phyloP scores from a whole-genome alignment of 2,888 invertebrate species.

The Geophilus truncorum region DNA sequence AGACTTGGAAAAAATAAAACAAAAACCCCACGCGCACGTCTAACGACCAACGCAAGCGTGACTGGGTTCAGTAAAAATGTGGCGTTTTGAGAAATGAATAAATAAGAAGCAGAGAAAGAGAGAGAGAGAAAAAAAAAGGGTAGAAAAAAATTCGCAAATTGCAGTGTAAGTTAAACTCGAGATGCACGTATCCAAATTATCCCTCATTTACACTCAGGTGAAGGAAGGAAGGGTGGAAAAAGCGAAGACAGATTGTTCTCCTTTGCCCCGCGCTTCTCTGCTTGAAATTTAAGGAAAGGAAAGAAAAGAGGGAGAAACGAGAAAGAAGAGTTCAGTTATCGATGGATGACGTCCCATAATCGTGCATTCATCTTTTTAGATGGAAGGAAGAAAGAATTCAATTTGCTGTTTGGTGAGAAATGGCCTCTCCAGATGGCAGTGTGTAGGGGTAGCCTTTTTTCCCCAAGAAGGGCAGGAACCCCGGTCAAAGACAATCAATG shows the following conservation, averaged over 20 bases:
- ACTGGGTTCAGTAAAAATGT: background rate
- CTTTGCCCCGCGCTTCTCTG: background rate
- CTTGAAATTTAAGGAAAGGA: background rate
- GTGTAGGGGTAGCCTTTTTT: background rate
- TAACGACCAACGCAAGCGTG: background rate
- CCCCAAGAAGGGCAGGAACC: background rate
- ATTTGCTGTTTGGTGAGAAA: constrained; percentile 16
- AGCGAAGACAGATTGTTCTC: background rate
- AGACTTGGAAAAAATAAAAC: background rate
- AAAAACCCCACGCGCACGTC: constrained; percentile 10
- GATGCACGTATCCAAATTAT: background rate
- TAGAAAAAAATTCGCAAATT: background rate
- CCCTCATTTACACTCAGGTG: background rate
- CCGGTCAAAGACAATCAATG: background rate
- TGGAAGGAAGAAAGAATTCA: constrained; percentile 20
- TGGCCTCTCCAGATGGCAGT: background rate
- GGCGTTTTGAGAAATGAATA: constrained; percentile 1
- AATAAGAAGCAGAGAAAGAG: background rate
- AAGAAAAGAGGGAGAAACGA: background rate
- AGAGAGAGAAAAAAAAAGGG: too few species aligned
- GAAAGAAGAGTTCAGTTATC: background rate
- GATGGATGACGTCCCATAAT: constrained; percentile 2
- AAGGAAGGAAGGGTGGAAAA: background rate
- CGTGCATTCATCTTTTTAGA: constrained; percentile 11
- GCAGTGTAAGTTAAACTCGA: background rate